Evolutionary conservation across 2,888 invertebrate genomes (phyloP), one percentile per base, ranked within the genome.

Genomic region (Latrodectus elegans): DNA sequence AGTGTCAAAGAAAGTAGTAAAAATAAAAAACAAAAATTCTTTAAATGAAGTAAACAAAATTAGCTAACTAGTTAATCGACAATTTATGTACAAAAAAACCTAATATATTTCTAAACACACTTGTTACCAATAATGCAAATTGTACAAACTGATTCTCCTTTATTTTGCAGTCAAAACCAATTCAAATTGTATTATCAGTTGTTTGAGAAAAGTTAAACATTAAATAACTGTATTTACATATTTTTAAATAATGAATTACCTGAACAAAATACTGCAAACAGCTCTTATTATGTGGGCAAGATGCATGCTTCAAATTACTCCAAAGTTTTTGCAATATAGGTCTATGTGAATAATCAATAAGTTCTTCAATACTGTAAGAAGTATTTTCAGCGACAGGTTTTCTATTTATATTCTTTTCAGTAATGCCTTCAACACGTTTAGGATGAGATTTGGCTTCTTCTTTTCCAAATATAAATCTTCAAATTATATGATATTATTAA

Each of bases 271-370:
- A 94, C 91, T 94, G 93, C 49, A 93, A 90, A 91, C 95, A 95
- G 91, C 94, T 94, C 88, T 94, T 92, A 26, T 94, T 93, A 92
- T 95, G 95, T 14, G 94, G 94, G 91, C 95, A 95, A 9, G 93
- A 91, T 26, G 90, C 88, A 90, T 94, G 93, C 38, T 86, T 89
- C 10, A 15, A 67, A 70, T 71, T 38, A 14, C 49, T 22, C 73
- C 79, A 85, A 6, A 85, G 22, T 60, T 53, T 87, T 51, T 82
- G 72, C 10, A 87, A 77, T 22, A 72, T 51, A 15, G 74, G 38
- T 14, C 52, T 65, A 49, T 72, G 49, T 15, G 80, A 68, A 71
- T 72, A 51, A 55, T 72, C 67, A 9, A 72, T 60, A 64, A 79
- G 17, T 60, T 38, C 67, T 49, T 79, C 64, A 49, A 77, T 70